Evolutionary conservation across 2,113 vertebrate species (phyloP).

Genomic region (Lichenostomus cassidix): DNA sequence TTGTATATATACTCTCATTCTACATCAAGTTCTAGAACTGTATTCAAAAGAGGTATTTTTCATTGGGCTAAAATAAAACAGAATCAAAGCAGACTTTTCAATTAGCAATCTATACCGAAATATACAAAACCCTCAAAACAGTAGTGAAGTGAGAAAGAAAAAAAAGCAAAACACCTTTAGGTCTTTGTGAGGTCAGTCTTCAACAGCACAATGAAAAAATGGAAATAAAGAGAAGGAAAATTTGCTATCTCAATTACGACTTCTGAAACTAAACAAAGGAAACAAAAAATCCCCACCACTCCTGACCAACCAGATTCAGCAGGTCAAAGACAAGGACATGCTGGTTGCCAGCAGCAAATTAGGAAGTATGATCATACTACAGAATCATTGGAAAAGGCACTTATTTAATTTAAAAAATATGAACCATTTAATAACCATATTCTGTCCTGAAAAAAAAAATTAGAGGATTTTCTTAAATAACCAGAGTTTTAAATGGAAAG

Average conservation of each 20-base stretch:
- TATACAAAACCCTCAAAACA: not conserved
- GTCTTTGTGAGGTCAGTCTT: not conserved
- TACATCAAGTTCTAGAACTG: not conserved
- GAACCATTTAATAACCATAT: not conserved
- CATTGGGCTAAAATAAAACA: not conserved
- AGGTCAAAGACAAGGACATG: not conserved
- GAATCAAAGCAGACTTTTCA: not conserved
- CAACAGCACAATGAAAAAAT: not conserved
- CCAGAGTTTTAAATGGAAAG: not conserved
- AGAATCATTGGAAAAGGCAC: not conserved
- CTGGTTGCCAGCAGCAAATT: not conserved
- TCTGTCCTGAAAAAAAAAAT: not conserved
- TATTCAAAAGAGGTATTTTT: not conserved
- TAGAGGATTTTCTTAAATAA: not conserved
- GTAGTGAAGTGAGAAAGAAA: not conserved
- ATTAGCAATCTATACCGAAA: not conserved
- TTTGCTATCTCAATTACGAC: not conserved
- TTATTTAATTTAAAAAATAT: not conserved
- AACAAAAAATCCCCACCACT: not conserved
- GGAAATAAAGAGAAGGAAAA: not conserved
- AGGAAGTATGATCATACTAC: not conserved
- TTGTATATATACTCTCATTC: not conserved
- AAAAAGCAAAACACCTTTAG: not conserved
- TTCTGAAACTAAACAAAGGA: not conserved
- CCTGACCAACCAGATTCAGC: not conserved